Percentiles rank a stretch among this genome's conserved stretches.
phyloP scores from a whole-genome alignment of 2,888 invertebrate species.

The Petrolisthes cinctipes region DNA sequence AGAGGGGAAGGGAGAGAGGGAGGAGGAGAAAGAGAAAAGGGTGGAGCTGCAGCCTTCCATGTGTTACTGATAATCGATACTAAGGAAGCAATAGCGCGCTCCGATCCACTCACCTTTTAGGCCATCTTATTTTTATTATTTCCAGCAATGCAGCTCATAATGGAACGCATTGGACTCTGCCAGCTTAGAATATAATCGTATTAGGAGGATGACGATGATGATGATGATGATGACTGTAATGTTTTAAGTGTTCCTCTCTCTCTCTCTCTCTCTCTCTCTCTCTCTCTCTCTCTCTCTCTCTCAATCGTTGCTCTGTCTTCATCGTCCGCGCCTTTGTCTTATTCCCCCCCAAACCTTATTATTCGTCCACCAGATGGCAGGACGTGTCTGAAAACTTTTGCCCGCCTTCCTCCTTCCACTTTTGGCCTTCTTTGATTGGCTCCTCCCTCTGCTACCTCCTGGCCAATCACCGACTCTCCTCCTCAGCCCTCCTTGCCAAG shows the following conservation, averaged over 20 bases:
- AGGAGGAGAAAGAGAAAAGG: not conserved
- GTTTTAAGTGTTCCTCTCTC: too few species aligned
- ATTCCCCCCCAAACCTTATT: not conserved
- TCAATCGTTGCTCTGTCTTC: not conserved
- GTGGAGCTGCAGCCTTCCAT: conserved; percentile 12
- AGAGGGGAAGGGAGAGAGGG: not conserved
- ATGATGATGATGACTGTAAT: too few species aligned
- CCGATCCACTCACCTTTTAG: not conserved
- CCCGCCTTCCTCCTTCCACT: conserved; percentile 55
- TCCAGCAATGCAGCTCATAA: not conserved
- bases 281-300: too few species aligned
- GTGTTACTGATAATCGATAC: conserved; percentile 18
- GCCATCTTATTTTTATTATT: not conserved
- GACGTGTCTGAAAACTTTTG: conserved; percentile 49
- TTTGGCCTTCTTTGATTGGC: conserved; percentile 49
- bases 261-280: too few species aligned
- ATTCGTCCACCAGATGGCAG: conserved; percentile 58
- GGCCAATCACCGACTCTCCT: conserved; percentile 44
- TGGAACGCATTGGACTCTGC: too few species aligned
- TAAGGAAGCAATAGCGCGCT: not conserved
- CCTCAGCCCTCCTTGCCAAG: conserved; percentile 28
- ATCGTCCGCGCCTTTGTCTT: not conserved
- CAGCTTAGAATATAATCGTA: too few species aligned
- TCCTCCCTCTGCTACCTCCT: conserved; percentile 45
- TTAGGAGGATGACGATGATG: too few species aligned